Percentiles rank a stretch among this genome's conserved stretches.
These are phyloP conservation scores for Drosophila mettleri DNA, from an alignment of 2,888 invertebrate genomes.

Conservation along the genomic window DNA sequence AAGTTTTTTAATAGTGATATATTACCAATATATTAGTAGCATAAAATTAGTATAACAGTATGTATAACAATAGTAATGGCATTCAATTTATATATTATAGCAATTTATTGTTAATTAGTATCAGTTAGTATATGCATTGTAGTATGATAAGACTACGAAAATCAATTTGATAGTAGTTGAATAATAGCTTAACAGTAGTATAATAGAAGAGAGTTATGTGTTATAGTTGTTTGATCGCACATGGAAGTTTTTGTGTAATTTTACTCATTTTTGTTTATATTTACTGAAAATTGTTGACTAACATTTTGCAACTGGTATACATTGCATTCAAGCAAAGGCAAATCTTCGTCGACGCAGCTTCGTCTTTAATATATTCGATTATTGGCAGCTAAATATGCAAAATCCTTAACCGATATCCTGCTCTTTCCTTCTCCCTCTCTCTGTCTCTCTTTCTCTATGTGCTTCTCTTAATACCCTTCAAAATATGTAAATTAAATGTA, in stretches of 20 bases:
- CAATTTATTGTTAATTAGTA: too few relatives aligned
- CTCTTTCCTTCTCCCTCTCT: neutral
- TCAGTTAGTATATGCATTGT: too few relatives aligned
- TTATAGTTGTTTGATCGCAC: neutral
- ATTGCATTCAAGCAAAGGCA: conserved; percentile 7
- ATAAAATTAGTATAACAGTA: neutral
- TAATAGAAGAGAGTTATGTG: neutral
- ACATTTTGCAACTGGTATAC: conserved; percentile 38
- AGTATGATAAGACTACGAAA: too few relatives aligned
- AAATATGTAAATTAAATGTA: conserved; percentile 84
- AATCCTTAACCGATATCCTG: conserved; percentile 9
- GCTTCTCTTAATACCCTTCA: conserved; percentile 29
- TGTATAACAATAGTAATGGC: too few relatives aligned
- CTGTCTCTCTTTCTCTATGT: neutral
- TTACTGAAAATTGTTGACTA: conserved; percentile 3
- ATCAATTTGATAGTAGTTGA: too few relatives aligned
- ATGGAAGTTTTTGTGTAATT: neutral
- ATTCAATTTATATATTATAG: too few relatives aligned
- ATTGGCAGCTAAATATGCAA: conserved; percentile 63
- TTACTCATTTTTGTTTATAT: neutral
- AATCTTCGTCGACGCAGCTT: conserved; percentile 12
- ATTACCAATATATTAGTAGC: neutral
- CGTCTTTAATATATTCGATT: conserved; percentile 43
- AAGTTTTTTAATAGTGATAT: too few relatives aligned
- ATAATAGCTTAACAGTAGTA: neutral